A percentile compares a stretch with the other conserved stretches of the same genome.
These are phyloP conservation scores for Platyrinchus mystaceus DNA, from an alignment of 2,797 vertebrate species.

Conservation along the genomic window DNA sequence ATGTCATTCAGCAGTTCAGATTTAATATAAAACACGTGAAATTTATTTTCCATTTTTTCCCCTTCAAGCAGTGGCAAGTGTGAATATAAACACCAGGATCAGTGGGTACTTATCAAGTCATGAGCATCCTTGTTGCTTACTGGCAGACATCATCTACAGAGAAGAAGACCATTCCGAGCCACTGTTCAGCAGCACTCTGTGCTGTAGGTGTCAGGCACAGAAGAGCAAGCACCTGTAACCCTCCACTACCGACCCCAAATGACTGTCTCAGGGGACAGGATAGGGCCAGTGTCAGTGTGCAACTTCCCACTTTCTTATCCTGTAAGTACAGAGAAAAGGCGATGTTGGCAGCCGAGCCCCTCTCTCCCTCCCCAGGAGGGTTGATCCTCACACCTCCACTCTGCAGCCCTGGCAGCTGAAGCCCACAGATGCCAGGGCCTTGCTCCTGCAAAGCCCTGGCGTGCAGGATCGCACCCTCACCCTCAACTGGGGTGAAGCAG, in stretches of 20 bases:
- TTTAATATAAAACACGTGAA: not conserved
- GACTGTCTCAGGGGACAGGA: not conserved
- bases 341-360: not conserved
- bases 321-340: not conserved
- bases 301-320: not conserved
- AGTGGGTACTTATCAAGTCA: too few species aligned
- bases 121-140: not conserved
- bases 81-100: not conserved
- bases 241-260: not conserved
- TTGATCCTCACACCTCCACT: not conserved
- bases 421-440: not conserved
- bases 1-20: not conserved
- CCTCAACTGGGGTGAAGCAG: not conserved
- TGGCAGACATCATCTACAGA: fast-evolving
- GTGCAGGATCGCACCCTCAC: not conserved
- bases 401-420: not conserved
- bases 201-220: not conserved
- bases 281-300: not conserved
- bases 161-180: not conserved
- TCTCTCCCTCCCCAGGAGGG: not conserved
- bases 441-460: not conserved
- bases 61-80: not conserved
- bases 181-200: not conserved
- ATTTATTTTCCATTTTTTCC: not conserved
- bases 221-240: not conserved